These are phyloP conservation scores for Atractosteus spatula DNA, from an alignment of 2,113 vertebrate genomes.

Conservation along the genomic window DNA sequence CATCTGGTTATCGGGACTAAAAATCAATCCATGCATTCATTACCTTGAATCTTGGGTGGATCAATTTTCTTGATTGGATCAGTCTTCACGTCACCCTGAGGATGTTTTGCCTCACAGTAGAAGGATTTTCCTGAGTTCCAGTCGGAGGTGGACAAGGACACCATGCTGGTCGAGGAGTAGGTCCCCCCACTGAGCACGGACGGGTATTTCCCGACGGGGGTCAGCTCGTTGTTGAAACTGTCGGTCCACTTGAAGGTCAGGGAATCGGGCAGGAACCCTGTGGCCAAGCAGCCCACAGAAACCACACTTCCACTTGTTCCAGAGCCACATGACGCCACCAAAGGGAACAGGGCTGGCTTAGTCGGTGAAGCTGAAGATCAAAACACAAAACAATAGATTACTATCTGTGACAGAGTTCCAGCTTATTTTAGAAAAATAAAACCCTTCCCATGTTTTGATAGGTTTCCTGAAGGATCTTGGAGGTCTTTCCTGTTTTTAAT, in stretches of 20 bases:
- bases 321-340: constrained; percentile 44
- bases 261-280: constrained; percentile 50
- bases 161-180: too few species aligned
- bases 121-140: neutral
- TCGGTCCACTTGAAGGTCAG: constrained; percentile 57
- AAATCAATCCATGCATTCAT: neutral
- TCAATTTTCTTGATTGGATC: neutral
- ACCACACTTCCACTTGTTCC: neutral
- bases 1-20: too few species aligned
- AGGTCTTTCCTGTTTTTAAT: too few species aligned
- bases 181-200: accelerated
- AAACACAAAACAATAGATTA: too few species aligned
- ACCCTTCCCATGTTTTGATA: too few species aligned
- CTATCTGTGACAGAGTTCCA: too few species aligned
- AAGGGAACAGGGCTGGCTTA: constrained; percentile 55
- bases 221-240: accelerated
- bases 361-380: constrained; percentile 2
- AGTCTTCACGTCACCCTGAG: accelerated
- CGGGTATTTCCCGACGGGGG: constrained; percentile 37
- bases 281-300: constrained; percentile 67
- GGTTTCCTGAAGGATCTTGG: too few species aligned
- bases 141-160: neutral
- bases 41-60: constrained; percentile 9
- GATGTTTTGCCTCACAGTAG: constrained; percentile 35
- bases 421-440: too few species aligned